Percentiles rank a stretch among this genome's conserved stretches.
phyloP scores from a whole-genome alignment of 2,888 invertebrate genomes.

The Metallyticus violacea region DNA sequence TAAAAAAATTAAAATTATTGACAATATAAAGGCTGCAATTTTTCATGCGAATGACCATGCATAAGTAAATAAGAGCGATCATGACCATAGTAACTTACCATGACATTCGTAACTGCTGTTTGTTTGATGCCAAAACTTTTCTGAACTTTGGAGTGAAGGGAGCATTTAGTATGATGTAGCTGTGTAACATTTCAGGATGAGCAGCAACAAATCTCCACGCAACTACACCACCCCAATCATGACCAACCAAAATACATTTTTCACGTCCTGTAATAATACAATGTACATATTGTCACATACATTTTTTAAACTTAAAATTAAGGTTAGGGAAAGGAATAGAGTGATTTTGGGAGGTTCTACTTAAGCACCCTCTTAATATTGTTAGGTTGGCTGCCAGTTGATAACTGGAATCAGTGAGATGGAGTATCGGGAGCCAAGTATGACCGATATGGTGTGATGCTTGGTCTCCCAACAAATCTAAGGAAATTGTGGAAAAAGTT shows the following conservation, averaged over 20 bases:
- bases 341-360: too few species aligned
- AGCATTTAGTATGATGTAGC: slow-evolving; percentile 55
- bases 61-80: not conserved
- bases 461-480: too few species aligned
- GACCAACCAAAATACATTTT: slow-evolving; percentile 57
- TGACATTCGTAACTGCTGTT: slow-evolving; percentile 49
- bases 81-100: slow-evolving; percentile 46
- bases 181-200: slow-evolving; percentile 56
- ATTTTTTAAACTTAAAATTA: not conserved
- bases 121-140: slow-evolving; percentile 46
- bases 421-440: too few species aligned
- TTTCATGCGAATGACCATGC: not conserved
- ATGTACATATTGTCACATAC: not conserved
- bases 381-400: too few species aligned
- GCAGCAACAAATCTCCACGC: slow-evolving; percentile 54
- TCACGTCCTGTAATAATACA: slow-evolving; percentile 47
- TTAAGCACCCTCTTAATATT: too few species aligned
- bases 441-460: too few species aligned
- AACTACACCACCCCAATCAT: slow-evolving; percentile 68
- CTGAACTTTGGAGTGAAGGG: slow-evolving; percentile 51
- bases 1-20: not conserved
- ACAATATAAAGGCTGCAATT: not conserved
- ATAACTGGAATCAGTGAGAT: too few species aligned
- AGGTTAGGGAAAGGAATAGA: too few species aligned
- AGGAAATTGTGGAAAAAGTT: too few species aligned